phyloP scores from a whole-genome alignment of 2,797 vertebrate species.

The Parambassis ranga region DNA sequence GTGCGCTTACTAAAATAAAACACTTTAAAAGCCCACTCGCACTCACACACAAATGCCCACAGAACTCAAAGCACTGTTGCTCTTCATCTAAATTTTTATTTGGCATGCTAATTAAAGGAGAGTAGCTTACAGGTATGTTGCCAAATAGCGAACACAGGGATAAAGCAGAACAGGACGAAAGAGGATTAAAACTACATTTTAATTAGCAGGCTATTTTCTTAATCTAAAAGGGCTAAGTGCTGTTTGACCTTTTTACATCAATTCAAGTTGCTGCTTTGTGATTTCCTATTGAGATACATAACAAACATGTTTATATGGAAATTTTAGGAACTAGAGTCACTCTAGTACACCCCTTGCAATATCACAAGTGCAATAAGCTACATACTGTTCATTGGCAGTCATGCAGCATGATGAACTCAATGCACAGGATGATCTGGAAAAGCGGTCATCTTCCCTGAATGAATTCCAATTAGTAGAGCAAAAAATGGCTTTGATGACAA shows the following conservation, averaged over 20 bases:
- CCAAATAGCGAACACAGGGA: neutral
- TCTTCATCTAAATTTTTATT: conserved; percentile 5
- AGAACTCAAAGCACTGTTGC: conserved; percentile 16
- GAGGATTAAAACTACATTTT: neutral
- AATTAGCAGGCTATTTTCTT: neutral
- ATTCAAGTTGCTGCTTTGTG: too few species aligned
- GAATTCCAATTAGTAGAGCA: neutral
- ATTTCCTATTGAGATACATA: too few species aligned
- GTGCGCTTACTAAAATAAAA: conserved; percentile 27
- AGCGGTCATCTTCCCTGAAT: neutral
- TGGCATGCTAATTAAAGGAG: conserved; percentile 9
- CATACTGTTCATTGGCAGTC: too few species aligned
- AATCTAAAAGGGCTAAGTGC: neutral
- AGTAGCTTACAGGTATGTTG: conserved; percentile 4
- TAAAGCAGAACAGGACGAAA: neutral
- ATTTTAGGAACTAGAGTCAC: too few species aligned
- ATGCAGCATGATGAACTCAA: too few species aligned
- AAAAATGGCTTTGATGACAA: neutral
- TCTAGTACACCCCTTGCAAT: too few species aligned
- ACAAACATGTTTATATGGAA: too few species aligned
- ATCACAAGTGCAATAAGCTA: neutral
- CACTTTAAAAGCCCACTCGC: conserved; percentile 30
- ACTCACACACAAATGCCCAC: conserved; percentile 1
- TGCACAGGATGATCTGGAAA: neutral
- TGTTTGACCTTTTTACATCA: neutral